Evolutionary conservation across 2,113 vertebrate species (phyloP), one percentile per base, ranked within the genome.

Genomic region (Hypanus sabinus): DNA sequence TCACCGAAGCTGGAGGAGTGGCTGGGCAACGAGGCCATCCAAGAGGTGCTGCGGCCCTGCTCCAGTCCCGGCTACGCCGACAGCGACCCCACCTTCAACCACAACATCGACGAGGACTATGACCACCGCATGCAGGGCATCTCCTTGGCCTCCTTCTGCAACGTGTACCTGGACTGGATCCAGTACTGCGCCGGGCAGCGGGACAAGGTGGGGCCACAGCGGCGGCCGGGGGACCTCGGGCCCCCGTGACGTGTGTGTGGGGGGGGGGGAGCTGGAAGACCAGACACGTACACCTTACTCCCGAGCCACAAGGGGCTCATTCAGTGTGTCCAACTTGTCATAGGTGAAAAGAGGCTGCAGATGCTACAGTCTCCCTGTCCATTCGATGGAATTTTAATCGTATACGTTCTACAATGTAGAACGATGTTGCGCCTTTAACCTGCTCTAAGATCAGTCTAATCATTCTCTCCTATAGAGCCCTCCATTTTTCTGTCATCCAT

Each of bases 31-130:
- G 97, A 98, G 95, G 95, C 96, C 0, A 96, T 98, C 2, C 95
- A 97, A 24, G 97, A 98, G 10, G 97, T 97, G 22, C 95, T 98
- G 18, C 96, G 97, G 20, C 97, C 97, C 0, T 98, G 98, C 95
- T 96, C 97, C 0, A 96, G 96, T 0, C 95, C 97, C 0, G 96
- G 96, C 95, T 98, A 98, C 0, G 98, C 98, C 0, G 98, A 98
- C 96, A 98, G 97, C 0, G 98, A 98, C 96, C 98, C 98, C 93
- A 98, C 98, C 94, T 98, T 98, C 95, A 98, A 98, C 80, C 96
- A 98, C 94, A 98, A 98, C 91, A 98, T 98, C 8, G 98, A 98
- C 3, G 98, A 98, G 94, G 98, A 98, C 95, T 98, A 98, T 0
- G 98, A 98, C 95, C 98, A 98, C 94, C 96, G 98, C 71, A 96